Conservation (phyloP, 2,797 vertebrate genomes). For the Periophthalmus magnuspinnatus region DNA sequence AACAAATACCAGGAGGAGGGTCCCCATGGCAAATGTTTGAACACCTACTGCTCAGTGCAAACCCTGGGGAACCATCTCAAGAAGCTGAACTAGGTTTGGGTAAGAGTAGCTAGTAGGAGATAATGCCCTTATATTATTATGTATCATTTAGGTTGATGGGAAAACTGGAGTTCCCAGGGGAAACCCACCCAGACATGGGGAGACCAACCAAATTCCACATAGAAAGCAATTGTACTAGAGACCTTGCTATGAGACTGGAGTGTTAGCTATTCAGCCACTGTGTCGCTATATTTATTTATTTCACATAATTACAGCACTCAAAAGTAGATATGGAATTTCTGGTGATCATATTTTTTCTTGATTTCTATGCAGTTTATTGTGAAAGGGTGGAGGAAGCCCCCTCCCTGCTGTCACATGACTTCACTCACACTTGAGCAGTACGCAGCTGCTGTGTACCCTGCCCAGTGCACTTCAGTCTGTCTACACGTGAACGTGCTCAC, state of each 20-base stretch:
- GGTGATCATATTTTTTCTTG: neutral
- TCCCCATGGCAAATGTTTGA: neutral
- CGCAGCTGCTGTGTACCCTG: constrained; percentile 41
- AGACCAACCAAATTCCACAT: neutral
- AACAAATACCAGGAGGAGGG: neutral
- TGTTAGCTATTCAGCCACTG: neutral
- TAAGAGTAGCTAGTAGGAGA: too few relatives aligned
- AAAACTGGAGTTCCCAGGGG: neutral
- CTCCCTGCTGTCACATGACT: neutral
- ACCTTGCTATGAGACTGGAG: neutral
- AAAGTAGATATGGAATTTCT: neutral
- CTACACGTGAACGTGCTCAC: neutral
- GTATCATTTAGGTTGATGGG: too few relatives aligned
- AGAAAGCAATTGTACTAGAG: neutral
- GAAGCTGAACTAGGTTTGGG: too few relatives aligned
- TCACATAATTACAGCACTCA: neutral
- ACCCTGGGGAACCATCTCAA: neutral
- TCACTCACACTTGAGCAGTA: neutral
- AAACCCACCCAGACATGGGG: neutral
- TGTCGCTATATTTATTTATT: neutral
- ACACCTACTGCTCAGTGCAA: neutral
- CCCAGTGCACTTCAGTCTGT: constrained; percentile 25
- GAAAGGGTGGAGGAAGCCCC: constrained; percentile 19
- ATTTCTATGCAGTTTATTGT: constrained; percentile 20
- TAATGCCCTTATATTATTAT: too few relatives aligned